A percentile compares a stretch with the other conserved stretches of the same genome.
Conservation (phyloP, 2,888 invertebrate species). For the Neocrepidodera transversa region DNA sequence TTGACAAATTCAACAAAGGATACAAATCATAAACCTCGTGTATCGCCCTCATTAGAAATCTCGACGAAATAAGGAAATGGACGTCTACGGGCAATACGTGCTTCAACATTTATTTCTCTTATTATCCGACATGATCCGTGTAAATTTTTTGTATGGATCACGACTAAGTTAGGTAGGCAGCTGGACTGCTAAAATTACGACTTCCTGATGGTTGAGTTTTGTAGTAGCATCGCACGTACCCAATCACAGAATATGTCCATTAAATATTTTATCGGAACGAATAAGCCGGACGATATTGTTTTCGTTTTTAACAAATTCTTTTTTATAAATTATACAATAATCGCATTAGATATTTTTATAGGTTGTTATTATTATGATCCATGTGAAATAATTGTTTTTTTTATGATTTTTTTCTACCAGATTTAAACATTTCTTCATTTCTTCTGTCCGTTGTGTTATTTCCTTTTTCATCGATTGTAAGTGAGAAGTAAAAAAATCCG, state of each 20-base stretch:
- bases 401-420: no score
- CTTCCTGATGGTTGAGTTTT: not conserved
- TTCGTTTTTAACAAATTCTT: not conserved
- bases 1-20: no score
- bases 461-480: no score
- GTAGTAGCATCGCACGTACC: not conserved
- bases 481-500: no score
- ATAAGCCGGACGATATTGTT: not conserved
- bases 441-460: no score
- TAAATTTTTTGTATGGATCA: not conserved
- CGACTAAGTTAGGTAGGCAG: constrained; percentile 2
- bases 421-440: no score
- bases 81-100: not conserved
- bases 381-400: no score
- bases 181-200: not conserved
- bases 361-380: no score
- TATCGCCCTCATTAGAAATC: no score
- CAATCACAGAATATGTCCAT: not conserved
- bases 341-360: no score
- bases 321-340: no score
- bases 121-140: not conserved
- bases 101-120: not conserved
- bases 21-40: no score
- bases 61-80: not conserved
- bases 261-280: not conserved